phyloP scores from a whole-genome alignment of 2,797 vertebrate species.

The Bradypodion pumilum region DNA sequence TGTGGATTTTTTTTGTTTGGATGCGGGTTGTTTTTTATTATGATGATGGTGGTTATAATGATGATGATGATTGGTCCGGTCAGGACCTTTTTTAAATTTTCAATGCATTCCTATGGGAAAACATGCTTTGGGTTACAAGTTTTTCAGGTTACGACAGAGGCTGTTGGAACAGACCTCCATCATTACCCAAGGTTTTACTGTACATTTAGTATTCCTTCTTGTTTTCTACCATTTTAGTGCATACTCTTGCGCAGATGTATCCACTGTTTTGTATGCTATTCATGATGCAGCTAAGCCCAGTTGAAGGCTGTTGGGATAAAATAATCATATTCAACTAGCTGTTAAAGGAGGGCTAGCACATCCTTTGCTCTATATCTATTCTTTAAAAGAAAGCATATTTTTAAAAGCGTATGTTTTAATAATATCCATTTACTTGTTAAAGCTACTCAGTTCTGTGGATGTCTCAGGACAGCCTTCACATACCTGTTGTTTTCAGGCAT shows the following conservation, averaged over 20 bases:
- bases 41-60: too few species aligned
- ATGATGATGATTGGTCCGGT: too few species aligned
- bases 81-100: too few species aligned
- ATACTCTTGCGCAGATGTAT: not conserved
- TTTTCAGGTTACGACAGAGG: too few species aligned
- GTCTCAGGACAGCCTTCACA: not conserved
- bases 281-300: not conserved
- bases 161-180: too few species aligned
- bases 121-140: too few species aligned
- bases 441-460: not conserved
- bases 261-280: not conserved
- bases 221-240: fast-evolving
- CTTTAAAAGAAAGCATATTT: too few species aligned
- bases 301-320: not conserved
- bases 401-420: too few species aligned
- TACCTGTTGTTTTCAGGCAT: not conserved
- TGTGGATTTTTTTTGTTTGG: too few species aligned
- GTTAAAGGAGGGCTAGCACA: not conserved
- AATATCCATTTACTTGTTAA: not conserved
- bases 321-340: not conserved
- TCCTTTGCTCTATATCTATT: not conserved
- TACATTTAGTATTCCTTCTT: not conserved
- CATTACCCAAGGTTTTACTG: too few species aligned
- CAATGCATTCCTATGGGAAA: too few species aligned
- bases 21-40: too few species aligned